Percentiles rank a stretch among this genome's conserved stretches.
Conservation (phyloP, 2,113 vertebrate species). For the Microcebus murinus region DNA sequence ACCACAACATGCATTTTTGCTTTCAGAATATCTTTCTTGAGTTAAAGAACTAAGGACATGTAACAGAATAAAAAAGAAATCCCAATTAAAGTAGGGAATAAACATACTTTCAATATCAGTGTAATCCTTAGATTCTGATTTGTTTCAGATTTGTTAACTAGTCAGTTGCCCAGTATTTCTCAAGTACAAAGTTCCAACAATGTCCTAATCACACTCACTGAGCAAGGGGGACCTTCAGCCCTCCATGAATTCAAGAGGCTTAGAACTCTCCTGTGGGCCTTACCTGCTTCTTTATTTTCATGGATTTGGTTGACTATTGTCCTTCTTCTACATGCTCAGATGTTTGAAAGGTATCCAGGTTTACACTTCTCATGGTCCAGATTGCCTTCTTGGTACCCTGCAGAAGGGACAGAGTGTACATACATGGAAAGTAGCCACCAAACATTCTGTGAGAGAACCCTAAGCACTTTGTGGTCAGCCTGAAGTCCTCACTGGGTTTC, state of each 20-base stretch:
- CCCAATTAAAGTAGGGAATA: neutral
- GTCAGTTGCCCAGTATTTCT: neutral
- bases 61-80: neutral
- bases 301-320: neutral
- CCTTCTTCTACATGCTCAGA: neutral
- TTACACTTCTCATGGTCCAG: neutral
- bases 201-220: neutral
- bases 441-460: neutral
- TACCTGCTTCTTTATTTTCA: neutral
- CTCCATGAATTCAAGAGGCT: neutral
- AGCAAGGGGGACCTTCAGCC: neutral
- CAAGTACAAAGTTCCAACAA: neutral
- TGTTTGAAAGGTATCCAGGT: neutral
- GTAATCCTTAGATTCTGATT: neutral
- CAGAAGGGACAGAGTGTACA: neutral
- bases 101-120: neutral
- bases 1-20: neutral
- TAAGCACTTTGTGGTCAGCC: neutral
- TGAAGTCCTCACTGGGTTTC: neutral
- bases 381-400: neutral
- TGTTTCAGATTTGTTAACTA: neutral
- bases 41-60: neutral
- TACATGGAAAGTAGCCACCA: neutral
- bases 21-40: neutral
- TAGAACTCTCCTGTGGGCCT: neutral